Conservation (phyloP, 2,797 vertebrate species). For the Poeciliopsis turneri region DNA sequence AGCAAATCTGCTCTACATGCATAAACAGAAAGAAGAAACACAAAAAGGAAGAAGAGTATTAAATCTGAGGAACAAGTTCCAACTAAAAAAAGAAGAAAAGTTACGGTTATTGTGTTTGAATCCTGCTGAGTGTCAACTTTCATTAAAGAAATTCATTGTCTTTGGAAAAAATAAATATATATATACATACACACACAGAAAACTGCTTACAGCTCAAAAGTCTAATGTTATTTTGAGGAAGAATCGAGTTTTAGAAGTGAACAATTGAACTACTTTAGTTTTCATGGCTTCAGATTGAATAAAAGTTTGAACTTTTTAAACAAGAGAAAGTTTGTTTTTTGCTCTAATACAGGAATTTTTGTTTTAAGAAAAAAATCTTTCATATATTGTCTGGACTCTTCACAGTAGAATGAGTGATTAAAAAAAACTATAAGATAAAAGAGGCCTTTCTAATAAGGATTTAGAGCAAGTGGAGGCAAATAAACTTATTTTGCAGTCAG, state of each 20-base stretch:
- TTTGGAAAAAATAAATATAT: slow-evolving; percentile 5
- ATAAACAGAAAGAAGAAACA: background rate
- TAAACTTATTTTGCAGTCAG: slow-evolving; percentile 31
- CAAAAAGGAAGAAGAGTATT: background rate
- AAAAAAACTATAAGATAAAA: slow-evolving; percentile 6
- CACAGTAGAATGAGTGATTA: slow-evolving; percentile 20
- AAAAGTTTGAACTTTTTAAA: slow-evolving; percentile 15
- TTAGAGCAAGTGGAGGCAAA: slow-evolving; percentile 19
- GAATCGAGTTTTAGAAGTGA: slow-evolving; percentile 48
- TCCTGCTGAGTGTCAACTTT: slow-evolving; percentile 18
- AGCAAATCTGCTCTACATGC: background rate
- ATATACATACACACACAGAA: background rate
- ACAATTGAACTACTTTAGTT: slow-evolving; percentile 36
- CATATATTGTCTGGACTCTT: slow-evolving; percentile 5
- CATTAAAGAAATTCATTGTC: background rate
- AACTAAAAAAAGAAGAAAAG: background rate
- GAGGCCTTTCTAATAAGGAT: slow-evolving; percentile 20
- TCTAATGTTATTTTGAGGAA: slow-evolving; percentile 37
- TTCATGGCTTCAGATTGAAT: slow-evolving; percentile 25
- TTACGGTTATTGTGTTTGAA: slow-evolving; percentile 7
- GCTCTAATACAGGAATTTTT: slow-evolving; percentile 16
- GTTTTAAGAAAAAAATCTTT: slow-evolving; percentile 15
- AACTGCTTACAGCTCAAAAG: slow-evolving; percentile 51
- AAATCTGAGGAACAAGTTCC: background rate
- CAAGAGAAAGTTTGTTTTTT: slow-evolving; percentile 27